These are phyloP conservation scores for Drusus annulatus DNA, from an alignment of 1,140 invertebrate genomes.

Conservation along the genomic window DNA sequence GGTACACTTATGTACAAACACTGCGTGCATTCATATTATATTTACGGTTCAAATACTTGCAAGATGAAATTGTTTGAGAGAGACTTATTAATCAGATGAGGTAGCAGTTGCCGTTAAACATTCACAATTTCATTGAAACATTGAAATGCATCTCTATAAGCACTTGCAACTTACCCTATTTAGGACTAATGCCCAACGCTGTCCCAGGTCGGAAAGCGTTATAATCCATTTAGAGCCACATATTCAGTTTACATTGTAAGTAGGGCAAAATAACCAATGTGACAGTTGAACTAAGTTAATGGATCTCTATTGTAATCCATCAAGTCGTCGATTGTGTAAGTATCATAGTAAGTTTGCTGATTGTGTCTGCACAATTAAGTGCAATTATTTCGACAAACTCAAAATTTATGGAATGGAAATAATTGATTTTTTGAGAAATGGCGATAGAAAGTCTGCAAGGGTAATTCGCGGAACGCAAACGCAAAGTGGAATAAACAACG, in stretches of 20 bases:
- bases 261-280: conserved; percentile 9
- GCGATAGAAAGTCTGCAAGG: neutral
- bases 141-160: conserved; percentile 57
- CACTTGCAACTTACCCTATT: conserved; percentile 58
- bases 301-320: conserved; percentile 13
- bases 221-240: conserved; percentile 59
- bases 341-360: conserved; percentile 12
- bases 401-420: conserved; percentile 1
- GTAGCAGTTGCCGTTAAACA: conserved; percentile 48
- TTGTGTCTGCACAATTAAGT: neutral
- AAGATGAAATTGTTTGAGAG: conserved; percentile 26
- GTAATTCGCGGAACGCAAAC: too few relatives aligned
- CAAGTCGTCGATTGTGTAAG: neutral
- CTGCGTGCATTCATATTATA: conserved; percentile 37
- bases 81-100: conserved; percentile 12
- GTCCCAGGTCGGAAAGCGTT: conserved; percentile 59
- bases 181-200: conserved; percentile 58
- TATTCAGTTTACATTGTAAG: conserved; percentile 41
- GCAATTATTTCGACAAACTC: neutral
- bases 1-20: conserved; percentile 42
- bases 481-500: too few relatives aligned
- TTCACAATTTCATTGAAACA: conserved; percentile 52
- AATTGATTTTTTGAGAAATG: conserved; percentile 22
- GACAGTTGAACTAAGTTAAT: conserved; percentile 11
- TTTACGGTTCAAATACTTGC: conserved; percentile 30